Base-by-base conservation (phyloP, 2,888 invertebrate genomes). In the Drosophila imparisetae region DNA sequence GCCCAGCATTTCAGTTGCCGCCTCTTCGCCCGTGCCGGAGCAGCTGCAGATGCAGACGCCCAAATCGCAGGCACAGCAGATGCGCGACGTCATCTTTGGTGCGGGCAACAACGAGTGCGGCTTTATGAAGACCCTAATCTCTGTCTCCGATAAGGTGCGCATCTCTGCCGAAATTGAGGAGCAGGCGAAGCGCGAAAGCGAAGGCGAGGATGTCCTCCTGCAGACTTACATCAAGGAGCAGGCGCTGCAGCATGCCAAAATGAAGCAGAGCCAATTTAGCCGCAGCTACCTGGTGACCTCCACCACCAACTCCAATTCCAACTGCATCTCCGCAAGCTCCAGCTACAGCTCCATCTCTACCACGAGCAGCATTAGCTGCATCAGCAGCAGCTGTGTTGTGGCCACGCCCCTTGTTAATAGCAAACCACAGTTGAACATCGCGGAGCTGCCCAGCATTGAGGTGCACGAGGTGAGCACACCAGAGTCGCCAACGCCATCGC, bases 161-260 rank as follows among this genome's bases (percentile, higher is more conserved):
- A 89, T 86, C 21, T 89, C 91, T 0, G 91, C 92, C 2, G 89
- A 91, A 50, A 79, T 80, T 73, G 81, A 86, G 55, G 88, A 84
- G 70, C 83, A 79, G 45, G 78, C 78, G 36, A 86, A 85, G 66
- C 80, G 75, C 21, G 80, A 81, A 7, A 61, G 63, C 29, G 81
- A 74, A 7, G 75, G 83, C 7, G 95, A 95, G 42, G 95, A 95
- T 76, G 94, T 95, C 8, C 95, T 96, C 94, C 92, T 96, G 61
- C 96, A 96, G 78, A 95, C 95, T 0, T 96, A 96, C 92, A 94
- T 96, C 58, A 96, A 96, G 2, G 96, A 96, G 89, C 94, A 95
- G 87, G 96, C 96, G 21, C 93, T 96, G 57, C 94, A 95, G 89
- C 95, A 96, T 90, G 94, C 95, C 45, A 95, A 95, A 92, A 95